Base-by-base conservation (phyloP, 2,888 invertebrate species). In the Melinaea marsaeus region DNA sequence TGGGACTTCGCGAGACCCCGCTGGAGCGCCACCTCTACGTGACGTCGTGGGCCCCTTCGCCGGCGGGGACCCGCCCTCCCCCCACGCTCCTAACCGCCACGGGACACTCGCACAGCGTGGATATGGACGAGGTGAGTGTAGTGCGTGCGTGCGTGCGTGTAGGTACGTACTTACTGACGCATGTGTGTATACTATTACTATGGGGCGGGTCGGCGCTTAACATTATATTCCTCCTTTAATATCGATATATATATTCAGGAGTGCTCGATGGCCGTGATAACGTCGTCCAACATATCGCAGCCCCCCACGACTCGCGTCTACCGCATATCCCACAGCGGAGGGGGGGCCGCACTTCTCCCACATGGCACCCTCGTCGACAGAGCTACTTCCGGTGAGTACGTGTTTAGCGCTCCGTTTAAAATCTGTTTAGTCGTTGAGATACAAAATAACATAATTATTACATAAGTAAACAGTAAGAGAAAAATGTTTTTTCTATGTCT, bases 1-100 rank as follows among this genome's bases (percentile, higher is more conserved):
- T 96, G 76, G 98, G 96, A 4, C 91, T 97, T 66, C 94, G 95
- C 71, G 98, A 99, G 87, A 95, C 96, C 4, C 97, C 98, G 0
- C 85, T 99, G 66, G 98, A 99, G 86, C 95, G 96, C 71, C 99
- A 99, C 81, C 90, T 98, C 75, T 99, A 97, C 88, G 97, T 95
- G 3, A 95, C 96, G 3, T 94, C 96, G 6, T 83, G 96, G 6
- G 79, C 84, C 11, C 91, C 93, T 35, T 95, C 96, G 0, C 93
- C 94, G 67, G 93, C 95, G 72, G 92, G 7, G 79, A 84, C 9
- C 91, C 93, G 37, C 95, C 96, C 0, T 93, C 94, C 68, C 93
- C 95, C 95, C 62, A 90, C 94, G 57, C 87, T 97, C 60, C 91
- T 98, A 9, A 98, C 98, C 0, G 91, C 94, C 66, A 94, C 94